Evolutionary conservation across 92 coral and sea anemone species (phyloP), one percentile per base, ranked within the genome.

Genomic region (Epizoanthus ramosus): DNA sequence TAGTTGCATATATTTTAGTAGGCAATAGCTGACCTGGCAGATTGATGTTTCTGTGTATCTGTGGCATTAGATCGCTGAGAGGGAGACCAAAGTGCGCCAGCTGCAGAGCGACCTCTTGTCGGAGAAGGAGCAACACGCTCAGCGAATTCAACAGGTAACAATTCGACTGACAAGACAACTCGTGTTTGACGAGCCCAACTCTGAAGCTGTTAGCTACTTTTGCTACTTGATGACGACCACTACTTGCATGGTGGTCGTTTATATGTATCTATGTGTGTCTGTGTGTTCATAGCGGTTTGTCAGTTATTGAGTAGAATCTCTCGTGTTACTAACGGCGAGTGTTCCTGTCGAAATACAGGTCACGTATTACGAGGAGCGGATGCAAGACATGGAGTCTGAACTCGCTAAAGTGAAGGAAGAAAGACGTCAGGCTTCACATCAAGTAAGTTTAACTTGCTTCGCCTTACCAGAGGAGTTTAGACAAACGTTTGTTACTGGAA

Each of bases 41-140:
- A 89, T 91, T 50, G 14, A 50, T 13, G 54, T 50, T 50, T 16
- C 22, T 16, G 14, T 77, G 25, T 60, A n/a, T 22, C 24, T 61
- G 71, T 39, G 21, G 21, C n/a, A n/a, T 77, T 66, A 87, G 90
- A 59, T 87, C 28, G 87, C 94, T 31, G 95, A 87, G 88, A 90
- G 90, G 72, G 94, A 92, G 75, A 89, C 88, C 68, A 87, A 85
- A 71, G 87, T 94, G 28, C 91, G 95, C 39, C 88, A 77, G 79
- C 87, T 97, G 14, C 98, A 97, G 73, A 87, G 75, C 56, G 98
- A 95, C 63, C 80, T 97, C 39, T 84, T 97, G 67, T 14, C 95
- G 35, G 99, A 97, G 88, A 97, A 97, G 86, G 99, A 97, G 76
- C 98, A 97, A 68, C 99, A 97, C 63, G 99, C 99, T 2, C 98